Conservation (phyloP, 2,113 vertebrate genomes). For the Jaculus jaculus region DNA sequence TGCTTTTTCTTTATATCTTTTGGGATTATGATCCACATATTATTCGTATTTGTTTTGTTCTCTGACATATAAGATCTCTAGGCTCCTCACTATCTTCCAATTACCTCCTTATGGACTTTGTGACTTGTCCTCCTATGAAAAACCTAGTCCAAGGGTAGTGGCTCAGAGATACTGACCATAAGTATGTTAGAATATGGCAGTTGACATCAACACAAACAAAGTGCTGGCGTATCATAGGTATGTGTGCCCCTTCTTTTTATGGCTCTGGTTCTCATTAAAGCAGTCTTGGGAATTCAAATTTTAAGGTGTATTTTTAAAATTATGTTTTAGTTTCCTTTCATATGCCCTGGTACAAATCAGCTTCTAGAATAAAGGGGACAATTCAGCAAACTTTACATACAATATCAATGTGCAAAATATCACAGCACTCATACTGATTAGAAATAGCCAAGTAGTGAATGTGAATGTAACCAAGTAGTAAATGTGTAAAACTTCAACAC, state of each 20-base stretch:
- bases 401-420: not conserved
- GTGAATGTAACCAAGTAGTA: not conserved
- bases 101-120: not conserved
- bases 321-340: not conserved
- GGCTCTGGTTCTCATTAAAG: not conserved
- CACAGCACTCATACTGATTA: not conserved
- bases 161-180: not conserved
- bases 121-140: not conserved
- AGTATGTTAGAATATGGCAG: not conserved
- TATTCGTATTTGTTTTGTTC: not conserved
- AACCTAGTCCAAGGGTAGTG: not conserved
- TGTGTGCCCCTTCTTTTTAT: not conserved
- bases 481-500: conserved; percentile 4
- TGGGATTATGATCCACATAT: not conserved
- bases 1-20: not conserved
- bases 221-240: not conserved
- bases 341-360: not conserved
- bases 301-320: not conserved
- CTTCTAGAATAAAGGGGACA: not conserved
- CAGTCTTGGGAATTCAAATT: not conserved
- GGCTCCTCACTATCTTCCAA: not conserved
- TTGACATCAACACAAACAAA: not conserved
- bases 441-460: conserved; percentile 7
- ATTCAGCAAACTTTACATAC: not conserved
- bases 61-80: not conserved